Percentiles rank a stretch among this genome's conserved stretches.
Conservation (phyloP, 2,888 invertebrate genomes). For the Athalia rosae region DNA sequence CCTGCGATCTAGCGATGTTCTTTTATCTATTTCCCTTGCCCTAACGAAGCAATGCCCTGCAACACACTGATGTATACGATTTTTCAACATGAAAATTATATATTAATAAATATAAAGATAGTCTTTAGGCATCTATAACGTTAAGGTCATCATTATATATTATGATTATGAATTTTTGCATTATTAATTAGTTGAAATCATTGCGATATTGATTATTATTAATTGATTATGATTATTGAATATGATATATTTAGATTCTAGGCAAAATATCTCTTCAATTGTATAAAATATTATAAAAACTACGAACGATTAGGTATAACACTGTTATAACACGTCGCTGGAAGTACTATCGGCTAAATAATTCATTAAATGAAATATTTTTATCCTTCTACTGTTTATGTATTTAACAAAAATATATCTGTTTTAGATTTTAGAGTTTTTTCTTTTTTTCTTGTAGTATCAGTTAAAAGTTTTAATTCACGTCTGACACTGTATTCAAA, state of each 20-base stretch:
- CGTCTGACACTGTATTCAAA: conserved; percentile 6
- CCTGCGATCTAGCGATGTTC: conserved; percentile 35
- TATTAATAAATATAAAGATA: conserved; percentile 69
- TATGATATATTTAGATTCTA: conserved; percentile 44
- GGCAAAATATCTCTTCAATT: conserved; percentile 67
- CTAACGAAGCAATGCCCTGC: conserved; percentile 71
- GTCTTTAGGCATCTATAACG: conserved; percentile 68
- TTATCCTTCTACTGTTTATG: conserved; percentile 10
- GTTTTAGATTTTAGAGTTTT: conserved; percentile 31
- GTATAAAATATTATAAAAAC: conserved; percentile 61
- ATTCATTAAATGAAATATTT: conserved; percentile 51
- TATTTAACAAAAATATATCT: conserved; percentile 27
- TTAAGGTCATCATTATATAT: conserved; percentile 65
- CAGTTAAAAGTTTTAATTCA: conserved; percentile 23
- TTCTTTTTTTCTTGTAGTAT: conserved; percentile 4
- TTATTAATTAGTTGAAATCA: conserved; percentile 47
- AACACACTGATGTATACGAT: conserved; percentile 76
- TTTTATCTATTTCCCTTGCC: conserved; percentile 49
- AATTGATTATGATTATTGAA: conserved; percentile 50
- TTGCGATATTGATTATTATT: conserved; percentile 43
- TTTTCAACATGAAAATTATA: conserved; percentile 74
- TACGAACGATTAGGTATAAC: conserved; percentile 66
- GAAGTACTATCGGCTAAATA: conserved; percentile 63
- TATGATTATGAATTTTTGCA: conserved; percentile 51
- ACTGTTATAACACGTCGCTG: conserved; percentile 71